Evolutionary conservation across 92 coral and sea anemone species (phyloP).

Genomic region (Hydrozoanthus gracilis): DNA sequence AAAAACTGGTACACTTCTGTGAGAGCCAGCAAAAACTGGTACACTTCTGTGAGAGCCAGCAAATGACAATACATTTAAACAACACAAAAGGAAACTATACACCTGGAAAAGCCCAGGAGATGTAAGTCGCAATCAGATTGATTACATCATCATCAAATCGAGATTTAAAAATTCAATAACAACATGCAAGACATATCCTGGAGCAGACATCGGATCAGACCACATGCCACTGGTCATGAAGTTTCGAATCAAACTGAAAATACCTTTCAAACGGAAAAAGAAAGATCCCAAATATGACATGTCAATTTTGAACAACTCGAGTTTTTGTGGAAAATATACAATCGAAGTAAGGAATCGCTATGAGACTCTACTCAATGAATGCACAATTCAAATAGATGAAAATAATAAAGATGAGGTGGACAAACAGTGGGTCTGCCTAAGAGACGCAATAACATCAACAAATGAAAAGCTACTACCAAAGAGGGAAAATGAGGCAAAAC

Average conservation of each 20-base stretch:
- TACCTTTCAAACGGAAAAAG: neutral
- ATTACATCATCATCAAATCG: neutral
- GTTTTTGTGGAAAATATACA: neutral
- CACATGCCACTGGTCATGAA: neutral
- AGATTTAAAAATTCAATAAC: conserved; percentile 2
- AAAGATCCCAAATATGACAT: neutral
- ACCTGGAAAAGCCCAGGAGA: conserved; percentile 8
- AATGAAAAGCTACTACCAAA: neutral
- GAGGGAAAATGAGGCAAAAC: neutral
- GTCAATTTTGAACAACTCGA: neutral
- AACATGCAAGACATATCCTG: neutral
- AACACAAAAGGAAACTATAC: neutral
- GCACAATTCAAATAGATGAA: neutral
- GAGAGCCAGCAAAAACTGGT: neutral
- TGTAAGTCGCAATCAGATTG: neutral
- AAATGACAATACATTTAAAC: conserved; percentile 3
- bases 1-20: no score
- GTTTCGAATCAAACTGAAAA: conserved; percentile 1
- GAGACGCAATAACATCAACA: neutral
- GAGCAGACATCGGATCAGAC: conserved; percentile 7
- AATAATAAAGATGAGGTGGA: neutral
- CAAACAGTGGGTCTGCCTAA: neutral
- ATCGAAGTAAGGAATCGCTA: neutral
- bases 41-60: neutral
- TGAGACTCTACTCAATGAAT: neutral